Base-by-base conservation (phyloP, 2,888 invertebrate genomes). In the Eristalinus aeneus region DNA sequence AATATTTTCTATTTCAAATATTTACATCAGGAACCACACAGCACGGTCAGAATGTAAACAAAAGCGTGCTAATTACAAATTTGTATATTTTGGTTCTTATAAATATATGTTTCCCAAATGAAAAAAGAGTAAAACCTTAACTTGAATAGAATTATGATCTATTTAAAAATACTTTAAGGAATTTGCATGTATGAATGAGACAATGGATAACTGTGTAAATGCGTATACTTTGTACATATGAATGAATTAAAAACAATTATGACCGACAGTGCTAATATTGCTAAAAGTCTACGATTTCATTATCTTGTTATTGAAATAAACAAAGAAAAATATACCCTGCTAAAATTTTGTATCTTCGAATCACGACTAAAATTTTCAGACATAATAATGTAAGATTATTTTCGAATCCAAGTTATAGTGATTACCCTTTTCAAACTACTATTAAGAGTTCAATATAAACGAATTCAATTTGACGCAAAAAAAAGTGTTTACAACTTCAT, bases 61-160 rank as follows among this genome's bases (percentile, higher is more conserved):
- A 78, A 61, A 34, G 6, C 22, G n/a, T 85, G 27, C 58, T n/a
- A 22, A 36, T 32, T 71, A 72, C 32, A 39, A 58, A 60, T 61
- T 74, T 74, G 77, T 86, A 46, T 86, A 77, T 86, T 80, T 86
- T 81, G 64, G 60, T 73, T 69, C 81, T 65, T 77, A 77, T 77
- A 64, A 81, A 81, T 79, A 77, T 39, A 68, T 85, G 67, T 58
- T 81, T 76, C 69, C 53, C 22, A 60, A 63, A 63, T 54, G 68
- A 69, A 77, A 64, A 76, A 23, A 53, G 81, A 77, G 64, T 74
- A 82, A 69, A 77, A 78, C 82, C 69, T 56, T 64, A 27, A 64
- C 65, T 68, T 60, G 22, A 20, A 61, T 16, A 58, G 27, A 75
- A 81, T 73, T 71, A 77, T 74, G 73, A 77, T 86, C 77, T 82